A percentile compares a stretch with the other conserved stretches of the same genome.
Evolutionary conservation across 1,140 invertebrate genomes (phyloP).

Genomic region (Dendrolimus punctatus): DNA sequence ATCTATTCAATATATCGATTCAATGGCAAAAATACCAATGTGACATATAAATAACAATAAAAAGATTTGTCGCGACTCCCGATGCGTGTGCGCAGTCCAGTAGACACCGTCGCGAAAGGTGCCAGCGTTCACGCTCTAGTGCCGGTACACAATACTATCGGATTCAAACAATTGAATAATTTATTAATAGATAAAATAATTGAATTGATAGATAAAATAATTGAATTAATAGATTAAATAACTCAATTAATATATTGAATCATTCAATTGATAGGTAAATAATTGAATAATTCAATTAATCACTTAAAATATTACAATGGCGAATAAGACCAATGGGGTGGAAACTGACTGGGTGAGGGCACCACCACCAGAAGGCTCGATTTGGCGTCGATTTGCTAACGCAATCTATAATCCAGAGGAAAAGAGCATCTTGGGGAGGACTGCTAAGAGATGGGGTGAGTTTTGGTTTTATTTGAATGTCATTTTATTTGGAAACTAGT

Average conservation of each 20-base stretch:
- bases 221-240: no score
- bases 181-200: no score
- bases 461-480: slow-evolving; percentile 16
- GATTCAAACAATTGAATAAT: no score
- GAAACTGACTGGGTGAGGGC: slow-evolving; percentile 44
- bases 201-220: no score
- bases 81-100: slow-evolving; percentile 26
- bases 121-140: slow-evolving; percentile 5
- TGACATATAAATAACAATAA: slow-evolving; percentile 1
- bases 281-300: no score
- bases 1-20: background rate
- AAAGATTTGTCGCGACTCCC: slow-evolving; percentile 6
- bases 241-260: no score
- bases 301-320: slow-evolving; percentile 14
- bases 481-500: slow-evolving; percentile 3
- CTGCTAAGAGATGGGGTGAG: slow-evolving; percentile 83
- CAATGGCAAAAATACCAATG: slow-evolving; percentile 1
- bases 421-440: slow-evolving; percentile 79
- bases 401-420: slow-evolving; percentile 79
- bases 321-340: slow-evolving; percentile 41
- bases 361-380: slow-evolving; percentile 58
- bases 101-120: slow-evolving; percentile 15
- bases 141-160: no score
- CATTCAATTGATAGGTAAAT: no score
- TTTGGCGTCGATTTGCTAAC: slow-evolving; percentile 72